These are phyloP conservation scores for Torymus texanus DNA, from an alignment of 2,888 invertebrate genomes.

Conservation along the genomic window DNA sequence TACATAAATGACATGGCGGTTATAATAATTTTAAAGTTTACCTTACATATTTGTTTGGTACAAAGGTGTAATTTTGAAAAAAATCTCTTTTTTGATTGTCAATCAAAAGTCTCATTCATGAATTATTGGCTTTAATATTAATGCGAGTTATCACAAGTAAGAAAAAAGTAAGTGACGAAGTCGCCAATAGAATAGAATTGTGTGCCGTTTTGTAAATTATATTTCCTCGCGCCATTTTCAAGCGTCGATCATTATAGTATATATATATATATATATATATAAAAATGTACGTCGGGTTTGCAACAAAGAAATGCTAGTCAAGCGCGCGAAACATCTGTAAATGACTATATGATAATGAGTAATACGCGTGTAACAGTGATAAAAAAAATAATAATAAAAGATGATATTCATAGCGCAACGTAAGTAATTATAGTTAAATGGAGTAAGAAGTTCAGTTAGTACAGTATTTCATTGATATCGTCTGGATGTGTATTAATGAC, in stretches of 20 bases:
- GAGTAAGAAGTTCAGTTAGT: not conserved
- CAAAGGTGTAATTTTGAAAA: not conserved
- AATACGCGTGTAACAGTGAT: conserved; percentile 31
- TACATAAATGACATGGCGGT: not conserved
- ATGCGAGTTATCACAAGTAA: conserved; percentile 20
- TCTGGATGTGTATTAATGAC: not conserved
- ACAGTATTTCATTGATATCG: conserved; percentile 13
- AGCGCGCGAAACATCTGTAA: conserved; percentile 38
- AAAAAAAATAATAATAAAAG: conserved; percentile 3
- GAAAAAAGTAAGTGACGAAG: not conserved
- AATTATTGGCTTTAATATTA: conserved; percentile 43
- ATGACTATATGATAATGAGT: conserved; percentile 13
- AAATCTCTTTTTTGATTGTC: not conserved
- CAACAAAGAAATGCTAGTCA: conserved; percentile 46
- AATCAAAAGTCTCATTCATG: conserved; percentile 36
- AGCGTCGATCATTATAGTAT: not conserved
- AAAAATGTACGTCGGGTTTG: conserved; percentile 13
- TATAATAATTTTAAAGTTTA: conserved; percentile 1
- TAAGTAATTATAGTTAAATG: not conserved
- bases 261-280: conserved; percentile 7
- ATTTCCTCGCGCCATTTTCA: not conserved
- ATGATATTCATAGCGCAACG: conserved; percentile 10
- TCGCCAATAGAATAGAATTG: not conserved
- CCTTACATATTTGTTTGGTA: not conserved
- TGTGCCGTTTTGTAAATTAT: conserved; percentile 32